phyloP scores from a whole-genome alignment of 1,140 invertebrate genomes.

The Drosophila quadrilineata region DNA sequence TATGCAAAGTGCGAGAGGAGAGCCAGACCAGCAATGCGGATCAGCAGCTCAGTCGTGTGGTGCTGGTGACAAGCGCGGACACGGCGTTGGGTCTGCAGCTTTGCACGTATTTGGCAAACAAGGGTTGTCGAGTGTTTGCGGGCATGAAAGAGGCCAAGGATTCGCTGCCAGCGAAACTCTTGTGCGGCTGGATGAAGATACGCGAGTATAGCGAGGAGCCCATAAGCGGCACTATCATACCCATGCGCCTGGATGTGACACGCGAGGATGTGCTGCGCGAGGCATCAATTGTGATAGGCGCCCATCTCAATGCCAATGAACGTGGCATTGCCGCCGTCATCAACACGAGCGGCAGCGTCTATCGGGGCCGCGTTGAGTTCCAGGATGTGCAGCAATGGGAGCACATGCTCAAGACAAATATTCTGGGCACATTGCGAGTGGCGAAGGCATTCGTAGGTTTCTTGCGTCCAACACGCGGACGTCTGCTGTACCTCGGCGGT shows the following conservation, averaged over 20 bases:
- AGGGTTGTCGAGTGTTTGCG: conserved; percentile 89
- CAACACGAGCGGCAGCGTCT: conserved; percentile 88
- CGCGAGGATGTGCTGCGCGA: conserved; percentile 90
- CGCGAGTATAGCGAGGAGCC: conserved; percentile 83
- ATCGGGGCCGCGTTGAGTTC: conserved; percentile 86
- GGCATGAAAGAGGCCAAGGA: conserved; percentile 85
- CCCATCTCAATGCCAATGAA: conserved; percentile 90
- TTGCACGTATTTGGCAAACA: conserved; percentile 85
- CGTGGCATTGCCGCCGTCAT: conserved; percentile 92
- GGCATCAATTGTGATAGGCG: conserved; percentile 88
- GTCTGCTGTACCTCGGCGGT: conserved; percentile 84
- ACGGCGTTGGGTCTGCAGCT: conserved; percentile 87
- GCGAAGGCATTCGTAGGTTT: conserved; percentile 89
- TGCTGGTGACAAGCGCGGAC: conserved; percentile 89
- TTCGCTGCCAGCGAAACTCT: conserved; percentile 82
- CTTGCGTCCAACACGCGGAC: conserved; percentile 83
- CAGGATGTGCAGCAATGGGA: conserved; percentile 90
- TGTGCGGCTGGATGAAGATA: conserved; percentile 84
- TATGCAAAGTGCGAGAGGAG: conserved; percentile 86
- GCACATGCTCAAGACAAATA: conserved; percentile 88
- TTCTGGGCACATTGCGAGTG: conserved; percentile 88
- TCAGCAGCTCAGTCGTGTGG: conserved; percentile 82
- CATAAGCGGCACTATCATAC: conserved; percentile 83
- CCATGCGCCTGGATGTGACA: conserved; percentile 89
- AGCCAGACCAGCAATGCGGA: conserved; percentile 68